Percentiles rank a stretch among this genome's conserved stretches.
phyloP scores from a whole-genome alignment of 2,888 invertebrate species.

The Hoplodrina ambigua region DNA sequence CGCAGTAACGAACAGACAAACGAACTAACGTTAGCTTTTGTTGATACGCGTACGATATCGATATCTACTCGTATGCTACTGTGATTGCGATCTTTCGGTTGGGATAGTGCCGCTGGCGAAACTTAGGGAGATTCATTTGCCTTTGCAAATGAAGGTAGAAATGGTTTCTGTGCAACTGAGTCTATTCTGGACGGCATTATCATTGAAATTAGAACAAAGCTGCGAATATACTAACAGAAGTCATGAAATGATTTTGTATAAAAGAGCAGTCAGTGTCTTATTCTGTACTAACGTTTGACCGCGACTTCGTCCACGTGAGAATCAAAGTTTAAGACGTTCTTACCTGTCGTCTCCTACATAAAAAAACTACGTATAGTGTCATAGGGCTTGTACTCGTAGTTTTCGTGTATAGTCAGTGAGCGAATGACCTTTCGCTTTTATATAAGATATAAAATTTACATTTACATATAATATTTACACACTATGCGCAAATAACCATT shows the following conservation, averaged over 20 bases:
- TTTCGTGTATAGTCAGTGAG: too few relatives aligned
- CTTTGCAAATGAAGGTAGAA: conserved; percentile 14
- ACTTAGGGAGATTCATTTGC: conserved; percentile 9
- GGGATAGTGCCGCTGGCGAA: conserved; percentile 12
- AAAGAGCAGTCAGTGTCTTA: neutral
- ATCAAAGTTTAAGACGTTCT: too few relatives aligned
- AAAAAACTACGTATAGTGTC: too few relatives aligned
- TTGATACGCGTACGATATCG: conserved; percentile 57
- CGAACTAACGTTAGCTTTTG: conserved; percentile 57
- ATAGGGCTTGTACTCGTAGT: too few relatives aligned
- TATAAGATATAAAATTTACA: too few relatives aligned
- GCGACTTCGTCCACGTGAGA: too few relatives aligned
- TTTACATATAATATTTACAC: neutral
- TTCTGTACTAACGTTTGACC: too few relatives aligned
- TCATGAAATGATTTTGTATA: neutral
- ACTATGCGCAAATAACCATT: neutral
- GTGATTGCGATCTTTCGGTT: conserved; percentile 61
- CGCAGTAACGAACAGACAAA: conserved; percentile 60
- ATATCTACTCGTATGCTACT: conserved; percentile 46
- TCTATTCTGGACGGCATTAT: neutral
- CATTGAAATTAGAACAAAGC: neutral
- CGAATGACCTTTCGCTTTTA: too few relatives aligned
- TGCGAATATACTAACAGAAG: neutral
- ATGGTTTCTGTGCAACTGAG: neutral
- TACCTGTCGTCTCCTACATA: too few relatives aligned